A percentile compares a stretch with the other conserved stretches of the same genome.
phyloP scores from a whole-genome alignment of 1,140 invertebrate genomes.

The Brachionus plicatilis region DNA sequence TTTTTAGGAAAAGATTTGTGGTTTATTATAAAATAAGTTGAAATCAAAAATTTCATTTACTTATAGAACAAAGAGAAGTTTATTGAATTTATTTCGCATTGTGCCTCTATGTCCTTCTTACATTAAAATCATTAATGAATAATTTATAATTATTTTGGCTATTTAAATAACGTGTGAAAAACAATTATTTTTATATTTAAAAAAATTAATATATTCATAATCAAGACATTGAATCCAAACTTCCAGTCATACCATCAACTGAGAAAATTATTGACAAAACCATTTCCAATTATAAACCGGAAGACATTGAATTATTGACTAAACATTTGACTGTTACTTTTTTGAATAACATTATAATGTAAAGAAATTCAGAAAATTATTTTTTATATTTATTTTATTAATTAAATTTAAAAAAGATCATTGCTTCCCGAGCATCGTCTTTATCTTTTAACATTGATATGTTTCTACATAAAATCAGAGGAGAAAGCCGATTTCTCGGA shows the following conservation, averaged over 20 bases:
- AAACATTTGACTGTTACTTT: background rate
- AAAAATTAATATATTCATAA: background rate
- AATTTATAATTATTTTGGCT: background rate
- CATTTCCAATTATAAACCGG: background rate
- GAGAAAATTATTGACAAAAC: background rate
- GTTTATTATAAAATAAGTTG: too few species aligned
- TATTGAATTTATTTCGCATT: background rate
- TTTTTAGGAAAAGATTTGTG: too few species aligned
- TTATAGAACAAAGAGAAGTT: too few species aligned
- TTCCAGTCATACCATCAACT: background rate
- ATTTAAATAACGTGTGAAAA: background rate
- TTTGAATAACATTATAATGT: slow-evolving; percentile 13
- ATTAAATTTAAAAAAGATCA: background rate
- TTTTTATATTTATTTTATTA: background rate
- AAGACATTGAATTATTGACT: background rate
- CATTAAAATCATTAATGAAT: background rate
- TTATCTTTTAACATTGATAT: slow-evolving; percentile 43
- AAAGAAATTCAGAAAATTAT: background rate
- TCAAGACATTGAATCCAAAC: background rate
- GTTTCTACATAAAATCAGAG: slow-evolving; percentile 30
- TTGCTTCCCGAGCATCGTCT: slow-evolving; percentile 29
- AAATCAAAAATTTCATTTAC: too few species aligned
- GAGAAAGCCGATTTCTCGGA: background rate
- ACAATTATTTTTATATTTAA: background rate
- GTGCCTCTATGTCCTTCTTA: background rate